A percentile compares a stretch with the other conserved stretches of the same genome.
These are phyloP conservation scores for Pollimyrus isidori DNA, from an alignment of 2,113 vertebrate species.

Conservation along the genomic window DNA sequence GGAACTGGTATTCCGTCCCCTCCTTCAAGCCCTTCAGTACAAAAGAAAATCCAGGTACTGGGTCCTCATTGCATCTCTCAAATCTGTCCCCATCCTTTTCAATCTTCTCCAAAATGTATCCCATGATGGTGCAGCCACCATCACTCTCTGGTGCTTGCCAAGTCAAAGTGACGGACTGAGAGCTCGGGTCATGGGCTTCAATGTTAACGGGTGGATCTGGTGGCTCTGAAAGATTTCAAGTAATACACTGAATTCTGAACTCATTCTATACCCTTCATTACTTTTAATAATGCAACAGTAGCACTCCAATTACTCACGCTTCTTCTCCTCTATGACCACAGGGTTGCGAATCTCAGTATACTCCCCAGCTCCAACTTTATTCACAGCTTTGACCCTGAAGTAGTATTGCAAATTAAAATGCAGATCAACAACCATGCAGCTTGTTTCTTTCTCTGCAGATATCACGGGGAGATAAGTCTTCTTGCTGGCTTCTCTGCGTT, in stretches of 20 bases:
- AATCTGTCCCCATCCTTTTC: slow-evolving; percentile 83
- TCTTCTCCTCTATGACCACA: slow-evolving; percentile 81
- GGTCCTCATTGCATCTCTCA: slow-evolving; percentile 75
- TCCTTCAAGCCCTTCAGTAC: slow-evolving; percentile 78
- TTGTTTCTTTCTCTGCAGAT: slow-evolving; percentile 81
- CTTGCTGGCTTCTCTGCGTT: slow-evolving; percentile 84
- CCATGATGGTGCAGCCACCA: slow-evolving; percentile 89
- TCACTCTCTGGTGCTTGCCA: slow-evolving; percentile 93
- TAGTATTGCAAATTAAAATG: slow-evolving; percentile 87
- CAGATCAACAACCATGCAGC: slow-evolving; percentile 80
- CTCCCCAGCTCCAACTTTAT: slow-evolving; percentile 85
- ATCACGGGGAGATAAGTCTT: slow-evolving; percentile 89
- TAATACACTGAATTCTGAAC: background rate
- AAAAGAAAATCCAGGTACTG: slow-evolving; percentile 75
- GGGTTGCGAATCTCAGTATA: slow-evolving; percentile 84
- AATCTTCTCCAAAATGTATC: slow-evolving; percentile 87
- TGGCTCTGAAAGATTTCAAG: slow-evolving; percentile 65
- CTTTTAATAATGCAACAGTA: background rate
- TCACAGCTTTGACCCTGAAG: slow-evolving; percentile 93
- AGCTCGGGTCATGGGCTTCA: slow-evolving; percentile 77
- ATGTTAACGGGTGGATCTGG: slow-evolving; percentile 89
- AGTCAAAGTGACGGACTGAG: slow-evolving; percentile 78
- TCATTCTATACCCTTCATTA: background rate
- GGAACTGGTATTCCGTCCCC: slow-evolving; percentile 84
- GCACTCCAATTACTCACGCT: slow-evolving; percentile 66